Evolutionary conservation across 2,797 vertebrate genomes (phyloP).

Genomic region (Acanthurus leucopareius): DNA sequence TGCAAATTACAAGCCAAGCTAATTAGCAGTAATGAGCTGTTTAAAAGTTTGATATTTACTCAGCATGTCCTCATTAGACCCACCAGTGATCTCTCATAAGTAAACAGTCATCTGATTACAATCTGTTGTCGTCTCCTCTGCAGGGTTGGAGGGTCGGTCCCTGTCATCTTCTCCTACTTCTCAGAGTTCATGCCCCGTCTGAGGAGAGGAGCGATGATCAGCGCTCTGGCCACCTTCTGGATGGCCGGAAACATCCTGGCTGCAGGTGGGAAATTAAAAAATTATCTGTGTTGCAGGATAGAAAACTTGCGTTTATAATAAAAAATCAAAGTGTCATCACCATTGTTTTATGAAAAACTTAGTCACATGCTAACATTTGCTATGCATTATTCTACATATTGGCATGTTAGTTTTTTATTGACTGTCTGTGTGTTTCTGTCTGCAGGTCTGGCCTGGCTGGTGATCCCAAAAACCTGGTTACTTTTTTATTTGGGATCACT

Average conservation of each 20-base stretch:
- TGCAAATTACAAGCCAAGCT: not conserved
- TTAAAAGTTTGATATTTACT: not conserved
- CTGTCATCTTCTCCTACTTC: slow-evolving; percentile 89
- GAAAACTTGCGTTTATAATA: not conserved
- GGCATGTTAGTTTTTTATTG: not conserved
- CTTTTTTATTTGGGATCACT: slow-evolving; percentile 68
- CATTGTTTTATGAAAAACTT: not conserved
- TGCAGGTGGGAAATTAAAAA: slow-evolving; percentile 77
- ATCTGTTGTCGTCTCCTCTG: slow-evolving; percentile 6
- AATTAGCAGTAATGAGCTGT: not conserved
- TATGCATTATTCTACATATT: not conserved
- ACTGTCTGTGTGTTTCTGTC: slow-evolving; percentile 7
- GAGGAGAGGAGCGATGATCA: slow-evolving; percentile 86
- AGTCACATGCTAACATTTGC: not conserved
- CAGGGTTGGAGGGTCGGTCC: slow-evolving; percentile 87
- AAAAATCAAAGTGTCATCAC: not conserved
- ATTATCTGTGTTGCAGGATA: not conserved
- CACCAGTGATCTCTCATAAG: not conserved
- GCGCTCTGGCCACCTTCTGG: slow-evolving; percentile 87
- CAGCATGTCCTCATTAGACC: not conserved
- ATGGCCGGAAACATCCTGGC: slow-evolving; percentile 88
- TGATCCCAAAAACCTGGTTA: slow-evolving; percentile 81
- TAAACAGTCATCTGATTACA: not conserved
- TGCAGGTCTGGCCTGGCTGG: slow-evolving; percentile 85
- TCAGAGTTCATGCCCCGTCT: slow-evolving; percentile 86